Evolutionary conservation across 2,113 vertebrate species (phyloP).

Genomic region (Agelaius tricolor): DNA sequence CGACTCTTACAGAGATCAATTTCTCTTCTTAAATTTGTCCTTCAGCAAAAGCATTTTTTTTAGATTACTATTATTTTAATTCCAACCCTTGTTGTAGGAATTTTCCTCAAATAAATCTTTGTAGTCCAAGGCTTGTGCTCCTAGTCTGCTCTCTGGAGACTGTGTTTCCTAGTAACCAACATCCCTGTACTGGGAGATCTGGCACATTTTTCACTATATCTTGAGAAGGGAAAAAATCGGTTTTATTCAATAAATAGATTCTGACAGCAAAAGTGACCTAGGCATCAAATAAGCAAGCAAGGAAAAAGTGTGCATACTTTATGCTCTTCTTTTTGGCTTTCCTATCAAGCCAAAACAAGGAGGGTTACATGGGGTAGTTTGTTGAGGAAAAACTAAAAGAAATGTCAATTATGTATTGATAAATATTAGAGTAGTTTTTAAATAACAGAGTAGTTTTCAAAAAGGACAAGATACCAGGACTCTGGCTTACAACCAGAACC

Average conservation of each 20-base stretch:
- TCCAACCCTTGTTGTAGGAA: background rate
- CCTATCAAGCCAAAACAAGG: background rate
- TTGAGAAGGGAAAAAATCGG: constrained; percentile 1
- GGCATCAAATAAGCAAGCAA: background rate
- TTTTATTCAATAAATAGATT: constrained; percentile 55
- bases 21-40: background rate
- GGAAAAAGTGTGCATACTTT: background rate
- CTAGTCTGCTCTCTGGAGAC: constrained; percentile 5
- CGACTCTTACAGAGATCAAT: background rate
- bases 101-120: constrained; percentile 23
- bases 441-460: background rate
- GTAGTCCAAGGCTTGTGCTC: constrained; percentile 4
- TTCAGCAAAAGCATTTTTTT: background rate
- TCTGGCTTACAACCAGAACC: background rate
- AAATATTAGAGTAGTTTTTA: background rate
- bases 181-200: background rate
- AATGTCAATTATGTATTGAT: background rate
- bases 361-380: background rate
- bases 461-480: background rate
- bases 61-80: constrained; percentile 19
- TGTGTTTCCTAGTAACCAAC: constrained; percentile 49
- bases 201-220: constrained; percentile 35
- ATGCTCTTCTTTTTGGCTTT: background rate
- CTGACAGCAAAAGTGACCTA: constrained; percentile 56
- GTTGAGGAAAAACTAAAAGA: background rate